phyloP scores from a whole-genome alignment of 1,140 invertebrate genomes.

The Dendrolimus punctatus region DNA sequence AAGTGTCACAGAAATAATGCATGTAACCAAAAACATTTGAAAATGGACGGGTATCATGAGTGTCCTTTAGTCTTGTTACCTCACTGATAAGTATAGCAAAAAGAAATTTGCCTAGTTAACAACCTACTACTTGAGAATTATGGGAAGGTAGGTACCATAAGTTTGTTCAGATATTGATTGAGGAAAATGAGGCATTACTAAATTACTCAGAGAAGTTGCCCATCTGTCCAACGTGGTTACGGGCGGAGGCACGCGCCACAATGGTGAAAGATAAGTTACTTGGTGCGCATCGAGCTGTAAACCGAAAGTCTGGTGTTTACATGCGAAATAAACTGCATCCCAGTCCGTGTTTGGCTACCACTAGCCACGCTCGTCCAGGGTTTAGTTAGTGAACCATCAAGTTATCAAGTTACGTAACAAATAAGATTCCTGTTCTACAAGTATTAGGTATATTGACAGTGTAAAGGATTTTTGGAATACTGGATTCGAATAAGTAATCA shows the following conservation, averaged over 20 bases:
- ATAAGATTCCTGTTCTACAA: background rate
- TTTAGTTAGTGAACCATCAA: slow-evolving; percentile 9
- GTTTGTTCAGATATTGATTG: no score
- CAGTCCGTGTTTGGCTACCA: slow-evolving; percentile 55
- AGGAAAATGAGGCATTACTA: background rate
- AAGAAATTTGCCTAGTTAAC: no score
- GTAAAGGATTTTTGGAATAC: no score
- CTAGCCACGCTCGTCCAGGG: slow-evolving; percentile 35
- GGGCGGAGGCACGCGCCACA: slow-evolving; percentile 58
- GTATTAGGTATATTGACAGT: background rate
- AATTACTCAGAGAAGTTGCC: slow-evolving; percentile 17
- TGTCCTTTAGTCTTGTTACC: no score
- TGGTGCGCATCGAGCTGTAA: slow-evolving; percentile 68
- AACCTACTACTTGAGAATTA: no score
- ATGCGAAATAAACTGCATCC: slow-evolving; percentile 55
- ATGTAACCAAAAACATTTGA: no score
- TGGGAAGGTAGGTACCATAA: no score
- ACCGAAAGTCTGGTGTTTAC: slow-evolving; percentile 68
- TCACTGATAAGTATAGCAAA: no score
- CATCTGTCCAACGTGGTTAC: slow-evolving; percentile 40
- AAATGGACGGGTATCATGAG: no score
- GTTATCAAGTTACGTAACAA: slow-evolving; percentile 9
- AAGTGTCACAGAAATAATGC: no score
- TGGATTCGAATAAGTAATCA: no score
- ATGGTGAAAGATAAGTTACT: slow-evolving; percentile 71